phyloP scores from a whole-genome alignment of 1,140 invertebrate genomes.

The Sycophaga agraensis region DNA sequence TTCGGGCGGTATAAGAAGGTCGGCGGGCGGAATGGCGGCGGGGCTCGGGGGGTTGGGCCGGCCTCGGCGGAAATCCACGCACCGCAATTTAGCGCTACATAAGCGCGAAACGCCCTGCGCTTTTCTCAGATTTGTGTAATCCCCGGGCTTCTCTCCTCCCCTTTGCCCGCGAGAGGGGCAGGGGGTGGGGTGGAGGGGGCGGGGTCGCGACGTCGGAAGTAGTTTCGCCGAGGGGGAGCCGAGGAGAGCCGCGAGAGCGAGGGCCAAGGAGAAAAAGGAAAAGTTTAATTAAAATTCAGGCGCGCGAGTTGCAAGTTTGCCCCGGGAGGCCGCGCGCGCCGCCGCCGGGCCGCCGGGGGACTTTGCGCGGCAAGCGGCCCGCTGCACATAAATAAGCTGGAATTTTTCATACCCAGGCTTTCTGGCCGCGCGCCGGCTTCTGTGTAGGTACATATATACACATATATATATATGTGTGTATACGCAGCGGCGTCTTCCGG shows the following conservation, averaged over 20 bases:
- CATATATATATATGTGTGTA: no score
- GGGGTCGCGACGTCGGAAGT: slow-evolving; percentile 22
- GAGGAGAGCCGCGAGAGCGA: no score
- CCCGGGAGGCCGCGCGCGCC: no score
- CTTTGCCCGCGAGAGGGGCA: neutral
- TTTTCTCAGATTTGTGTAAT: slow-evolving; percentile 4
- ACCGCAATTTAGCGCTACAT: slow-evolving; percentile 5
- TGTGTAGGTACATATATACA: no score
- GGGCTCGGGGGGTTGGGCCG: no score
- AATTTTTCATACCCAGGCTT: neutral
- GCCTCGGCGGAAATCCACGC: neutral
- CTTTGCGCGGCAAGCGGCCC: neutral
- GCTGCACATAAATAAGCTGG: neutral
- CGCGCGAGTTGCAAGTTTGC: slow-evolving; percentile 29
- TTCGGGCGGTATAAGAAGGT: no score
- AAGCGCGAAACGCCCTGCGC: neutral
- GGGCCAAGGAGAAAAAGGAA: no score
- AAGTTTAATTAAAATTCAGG: slow-evolving; percentile 47
- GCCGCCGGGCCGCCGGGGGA: no score
- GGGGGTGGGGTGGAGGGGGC: neutral
- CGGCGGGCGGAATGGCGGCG: no score
- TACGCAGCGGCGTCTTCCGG: no score
- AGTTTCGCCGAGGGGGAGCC: slow-evolving; percentile 20
- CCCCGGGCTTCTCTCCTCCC: neutral
- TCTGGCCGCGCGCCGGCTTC: no score